Base-by-base conservation (phyloP, 2,797 vertebrate genomes). In the Peromyscus aztecus region DNA sequence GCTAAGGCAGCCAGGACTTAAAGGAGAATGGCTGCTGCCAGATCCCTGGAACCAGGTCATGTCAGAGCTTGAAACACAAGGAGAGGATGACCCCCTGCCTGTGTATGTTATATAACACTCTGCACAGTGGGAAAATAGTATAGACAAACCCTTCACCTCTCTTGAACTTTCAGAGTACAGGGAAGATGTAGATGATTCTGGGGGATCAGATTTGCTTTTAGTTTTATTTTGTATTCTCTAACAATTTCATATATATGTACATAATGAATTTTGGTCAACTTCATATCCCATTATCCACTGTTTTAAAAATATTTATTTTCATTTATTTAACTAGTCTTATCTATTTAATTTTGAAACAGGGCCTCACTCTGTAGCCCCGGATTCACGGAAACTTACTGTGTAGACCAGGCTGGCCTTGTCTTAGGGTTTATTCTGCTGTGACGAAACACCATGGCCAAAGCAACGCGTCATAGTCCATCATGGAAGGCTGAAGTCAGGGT, bases 1-100 rank as follows among this genome's bases (percentile, higher is more conserved):
- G 85, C 81, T 23, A 80, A 67, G 63, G 87, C 49, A 83, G 69
- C 40, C 86, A 97, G 85, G 69, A 90, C 59, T 80, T 82, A 83
- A 71, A 83, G 67, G 43, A 83, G 37, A 43, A 46, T 21, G 49
- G 21, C 63, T 71, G 40, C 2, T 2, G 88, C 49, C 77, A 40
- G 55, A 91, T 21, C 31, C 78, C 52, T 31, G 37, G 43, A 43
- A 52, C 57, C 46, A 83, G 11, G 67, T 94, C 76, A 69, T 27
- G 23, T 40, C 55, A 86, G 52, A 90, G 87, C 37, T 82, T 71
- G 29, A 34, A 87, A 24, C n/a, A 43, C 29, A 94, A 89, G 61
- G 78, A 71, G 52, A 11, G 24, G n/a, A 27, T 88, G 85, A 2
- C 37, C 78, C 57, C 19, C 37, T 49, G 57, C 40, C 86, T 27